Evolutionary conservation across 1,140 invertebrate genomes (phyloP), one percentile per base, ranked within the genome.

Genomic region (Fopius arisanus): DNA sequence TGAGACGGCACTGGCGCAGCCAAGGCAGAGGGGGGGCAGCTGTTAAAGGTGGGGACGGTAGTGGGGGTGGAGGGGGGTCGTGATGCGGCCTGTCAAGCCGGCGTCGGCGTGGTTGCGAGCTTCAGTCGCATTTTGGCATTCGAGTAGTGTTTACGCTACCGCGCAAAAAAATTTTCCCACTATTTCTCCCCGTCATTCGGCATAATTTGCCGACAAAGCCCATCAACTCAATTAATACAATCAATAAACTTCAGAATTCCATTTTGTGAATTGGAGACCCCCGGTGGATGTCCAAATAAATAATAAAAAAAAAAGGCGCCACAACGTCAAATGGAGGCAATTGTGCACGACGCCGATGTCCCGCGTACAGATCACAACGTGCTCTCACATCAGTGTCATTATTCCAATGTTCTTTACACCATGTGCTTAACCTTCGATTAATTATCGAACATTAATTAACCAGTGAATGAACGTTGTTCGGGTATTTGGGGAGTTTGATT

Each of bases 81-180:
- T 33, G 41, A 19, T 62, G 68, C 37, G 67, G 66, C 67, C 74
- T 77, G 78, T 79, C 78, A 80, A 79, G 73, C 79, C 79, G 78
- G 79, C 76, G 77, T 78, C 73, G 77, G 73, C 78, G 75, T 77
- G 72, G 63, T 75, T 54, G n/a, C 28, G 59, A 54, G 73, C 69
- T 51, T 73, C 78, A 80, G 79, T 80, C 76, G 75, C 68, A 67
- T 71, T 74, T 63, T 74, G 76, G 76, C 75, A 69, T 74, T 68
- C 67, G 67, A 33, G 10, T 31, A n/a, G 28, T 33, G 12, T 65
- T 33, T 29, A 33, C 12, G 4, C 16, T 14, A n/a, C 12, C 26
- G 14, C 2, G 26, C 16, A 48, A 48, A 37, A 37, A 6, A 37
- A 48, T 59, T 26, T 23, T 59, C 10, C 54, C 23, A 59, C n/a